Evolutionary conservation across 2,113 vertebrate species (phyloP), one percentile per base, ranked within the genome.

Genomic region (Thamnophis sirtalis): DNA sequence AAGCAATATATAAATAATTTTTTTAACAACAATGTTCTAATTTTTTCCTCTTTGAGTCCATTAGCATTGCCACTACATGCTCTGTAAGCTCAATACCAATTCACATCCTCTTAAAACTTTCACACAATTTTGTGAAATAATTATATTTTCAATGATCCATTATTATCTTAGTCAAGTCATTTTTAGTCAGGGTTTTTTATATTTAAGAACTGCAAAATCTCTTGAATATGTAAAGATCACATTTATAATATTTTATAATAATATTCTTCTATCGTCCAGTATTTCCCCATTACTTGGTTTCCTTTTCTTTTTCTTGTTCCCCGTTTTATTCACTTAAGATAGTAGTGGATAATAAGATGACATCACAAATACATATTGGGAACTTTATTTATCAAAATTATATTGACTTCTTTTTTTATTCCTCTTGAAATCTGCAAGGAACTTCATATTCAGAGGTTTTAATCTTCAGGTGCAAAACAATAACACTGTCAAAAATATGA

Each of bases 11-110:
- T 13, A 68, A 33, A 80, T 80, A n/a, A 80, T 21, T 93, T 96
- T 97, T 92, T 95, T 84, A 63, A 89, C 92, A 92, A 93, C 93
- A 90, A 84, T 91, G 92, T 93, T 95, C 95, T 93, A 68, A 19
- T 95, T 95, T 73, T 43, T 80, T 80, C 95, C 96, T 93, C 93
- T 90, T 24, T 24, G 24, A 93, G 93, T 91, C 94, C 94, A 93
- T 93, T 93, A 96, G 93, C 94, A 92, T 93, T 5, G 1, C 49
- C 68, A 84, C 51, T 38, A 90, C 51, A 92, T 91, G 91, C 55
- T 3, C 11, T 5, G 6, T 86, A 51, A 85, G 93, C 91, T 92
- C 94, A 84, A 92, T 86, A 94, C 55, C 6, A 84, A 95, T 93
- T 90, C 89, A 86, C 94, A 90, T 91, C 86, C 94, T 93, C 94